Evolutionary conservation across 2,113 vertebrate genomes (phyloP).

Genomic region (Hiodon tergisus): DNA sequence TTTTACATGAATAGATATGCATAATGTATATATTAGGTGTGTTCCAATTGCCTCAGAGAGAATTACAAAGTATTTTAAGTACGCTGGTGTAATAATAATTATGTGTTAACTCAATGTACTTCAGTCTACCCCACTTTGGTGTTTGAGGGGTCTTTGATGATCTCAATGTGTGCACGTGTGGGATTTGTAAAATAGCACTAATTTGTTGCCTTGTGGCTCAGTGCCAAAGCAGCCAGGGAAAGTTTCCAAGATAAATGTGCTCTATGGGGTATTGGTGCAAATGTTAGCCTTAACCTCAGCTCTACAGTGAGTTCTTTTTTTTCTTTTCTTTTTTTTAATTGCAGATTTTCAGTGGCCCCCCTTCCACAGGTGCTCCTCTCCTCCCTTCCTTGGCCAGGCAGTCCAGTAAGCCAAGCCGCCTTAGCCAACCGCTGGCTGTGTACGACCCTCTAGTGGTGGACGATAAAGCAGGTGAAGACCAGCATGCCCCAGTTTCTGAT

Average conservation of each 20-base stretch:
- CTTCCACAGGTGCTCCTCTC: neutral
- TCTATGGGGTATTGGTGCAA: neutral
- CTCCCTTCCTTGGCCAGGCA: neutral
- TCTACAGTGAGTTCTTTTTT: neutral
- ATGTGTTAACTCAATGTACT: neutral
- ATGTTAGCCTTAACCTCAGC: neutral
- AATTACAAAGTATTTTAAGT: too few relatives aligned
- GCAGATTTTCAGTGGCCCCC: constrained; percentile 15
- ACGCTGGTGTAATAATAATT: too few relatives aligned
- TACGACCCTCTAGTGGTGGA: constrained; percentile 9
- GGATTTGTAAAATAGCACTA: constrained; percentile 3
- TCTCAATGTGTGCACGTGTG: neutral
- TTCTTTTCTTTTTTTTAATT: neutral
- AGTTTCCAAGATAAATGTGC: constrained; percentile 2
- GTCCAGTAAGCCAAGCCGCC: neutral
- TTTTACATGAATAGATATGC: too few relatives aligned
- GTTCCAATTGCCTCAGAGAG: too few relatives aligned
- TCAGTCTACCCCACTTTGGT: neutral
- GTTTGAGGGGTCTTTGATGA: neutral
- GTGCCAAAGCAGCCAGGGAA: neutral
- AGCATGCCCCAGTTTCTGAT: neutral
- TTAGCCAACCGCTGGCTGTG: neutral
- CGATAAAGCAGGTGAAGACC: neutral
- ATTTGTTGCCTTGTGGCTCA: constrained; percentile 4
- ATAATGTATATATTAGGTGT: too few relatives aligned